Evolutionary conservation across 2,797 vertebrate species (phyloP).

Genomic region (Enoplosus armatus): DNA sequence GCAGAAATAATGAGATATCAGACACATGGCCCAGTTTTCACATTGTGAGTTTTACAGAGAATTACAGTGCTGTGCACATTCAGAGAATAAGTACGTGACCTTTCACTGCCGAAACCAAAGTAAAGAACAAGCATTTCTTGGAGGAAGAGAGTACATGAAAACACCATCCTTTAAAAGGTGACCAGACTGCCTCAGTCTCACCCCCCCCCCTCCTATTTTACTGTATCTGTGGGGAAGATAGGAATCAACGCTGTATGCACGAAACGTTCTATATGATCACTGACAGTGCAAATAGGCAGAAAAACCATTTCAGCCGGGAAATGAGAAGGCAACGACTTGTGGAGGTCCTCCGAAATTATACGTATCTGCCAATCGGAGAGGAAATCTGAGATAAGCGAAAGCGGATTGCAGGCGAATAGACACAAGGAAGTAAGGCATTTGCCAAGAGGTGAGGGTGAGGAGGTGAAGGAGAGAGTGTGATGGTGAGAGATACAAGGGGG

Average conservation of each 20-base stretch:
- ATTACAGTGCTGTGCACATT: too few relatives aligned
- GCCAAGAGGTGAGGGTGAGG: constrained; percentile 28
- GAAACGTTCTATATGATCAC: constrained; percentile 63
- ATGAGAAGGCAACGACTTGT: constrained; percentile 77
- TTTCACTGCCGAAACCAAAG: too few relatives aligned
- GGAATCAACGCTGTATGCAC: constrained; percentile 45
- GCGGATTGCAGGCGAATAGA: constrained; percentile 58
- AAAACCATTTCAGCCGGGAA: constrained; percentile 76
- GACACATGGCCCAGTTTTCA: too few relatives aligned
- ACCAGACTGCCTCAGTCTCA: background rate
- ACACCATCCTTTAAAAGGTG: constrained; percentile 26
- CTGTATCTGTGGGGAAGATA: constrained; percentile 50
- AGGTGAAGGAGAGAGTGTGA: constrained; percentile 49
- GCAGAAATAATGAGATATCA: constrained; percentile 6
- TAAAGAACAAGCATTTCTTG: background rate
- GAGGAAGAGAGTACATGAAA: background rate
- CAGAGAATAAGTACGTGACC: too few relatives aligned
- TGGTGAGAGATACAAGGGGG: constrained; percentile 23
- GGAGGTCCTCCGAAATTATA: constrained; percentile 63
- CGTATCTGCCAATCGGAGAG: constrained; percentile 76
- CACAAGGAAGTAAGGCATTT: constrained; percentile 38
- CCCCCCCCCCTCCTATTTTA: constrained; percentile 5
- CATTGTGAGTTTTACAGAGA: too few relatives aligned
- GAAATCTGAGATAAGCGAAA: constrained; percentile 73
- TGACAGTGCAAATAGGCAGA: constrained; percentile 69